Conservation (phyloP, 2,797 vertebrate species). For the Clangula hyemalis region DNA sequence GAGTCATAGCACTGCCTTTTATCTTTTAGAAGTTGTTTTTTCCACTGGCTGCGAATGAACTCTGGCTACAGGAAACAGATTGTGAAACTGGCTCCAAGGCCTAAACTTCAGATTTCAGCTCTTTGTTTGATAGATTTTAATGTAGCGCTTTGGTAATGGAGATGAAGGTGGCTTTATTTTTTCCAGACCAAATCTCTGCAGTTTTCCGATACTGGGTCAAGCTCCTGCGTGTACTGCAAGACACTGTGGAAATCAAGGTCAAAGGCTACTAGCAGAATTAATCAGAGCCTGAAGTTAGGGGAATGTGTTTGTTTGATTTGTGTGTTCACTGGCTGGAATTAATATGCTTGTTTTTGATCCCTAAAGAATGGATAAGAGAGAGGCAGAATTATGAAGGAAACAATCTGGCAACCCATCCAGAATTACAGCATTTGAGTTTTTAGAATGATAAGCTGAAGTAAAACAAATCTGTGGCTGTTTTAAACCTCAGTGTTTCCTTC, state of each 20-base stretch:
- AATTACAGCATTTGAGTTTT: conserved; percentile 40
- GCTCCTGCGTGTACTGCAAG: conserved; percentile 31
- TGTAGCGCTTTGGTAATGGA: conserved; percentile 24
- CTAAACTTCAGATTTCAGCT: conserved; percentile 58
- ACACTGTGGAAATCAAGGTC: conserved; percentile 63
- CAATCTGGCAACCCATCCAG: conserved; percentile 63
- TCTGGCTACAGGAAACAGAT: conserved; percentile 71
- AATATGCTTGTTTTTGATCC: conserved; percentile 58
- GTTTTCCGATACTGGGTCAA: conserved; percentile 44
- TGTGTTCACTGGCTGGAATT: conserved; percentile 3
- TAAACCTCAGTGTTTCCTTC: conserved; percentile 67
- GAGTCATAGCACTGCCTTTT: conserved; percentile 57
- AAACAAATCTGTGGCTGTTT: conserved; percentile 56
- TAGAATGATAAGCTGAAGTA: conserved; percentile 54
- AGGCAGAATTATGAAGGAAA: conserved; percentile 61
- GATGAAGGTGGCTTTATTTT: conserved; percentile 53
- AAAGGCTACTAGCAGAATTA: conserved; percentile 51
- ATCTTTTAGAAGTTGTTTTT: conserved; percentile 69
- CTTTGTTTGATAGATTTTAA: conserved; percentile 64
- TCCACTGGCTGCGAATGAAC: conserved; percentile 67
- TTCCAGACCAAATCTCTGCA: conserved; percentile 54
- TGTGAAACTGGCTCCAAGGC: conserved; percentile 68
- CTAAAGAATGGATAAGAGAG: conserved; percentile 51
- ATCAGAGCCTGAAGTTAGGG: conserved; percentile 32
- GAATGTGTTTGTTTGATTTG: conserved; percentile 55